Evolutionary conservation across 2,797 vertebrate genomes (phyloP), one percentile per base, ranked within the genome.

Genomic region (Microhierax caerulescens): DNA sequence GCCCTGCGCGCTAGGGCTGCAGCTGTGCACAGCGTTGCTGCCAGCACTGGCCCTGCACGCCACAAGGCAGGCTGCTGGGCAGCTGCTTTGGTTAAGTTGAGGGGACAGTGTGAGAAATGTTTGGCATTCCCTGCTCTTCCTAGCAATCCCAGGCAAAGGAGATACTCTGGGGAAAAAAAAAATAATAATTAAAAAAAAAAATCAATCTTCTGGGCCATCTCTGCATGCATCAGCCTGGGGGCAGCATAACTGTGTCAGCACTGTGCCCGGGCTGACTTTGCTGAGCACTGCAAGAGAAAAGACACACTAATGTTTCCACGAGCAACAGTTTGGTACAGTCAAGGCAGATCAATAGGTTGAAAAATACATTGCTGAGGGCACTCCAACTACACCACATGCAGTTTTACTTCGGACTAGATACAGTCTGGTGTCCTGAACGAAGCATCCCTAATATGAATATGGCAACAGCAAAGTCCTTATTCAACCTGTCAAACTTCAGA

Each of bases 291-390:
- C 54, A 64, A 25, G 51, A 87, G 57, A 48, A 59, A 87, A 68
- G 27, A 45, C 36, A 37, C 1, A 1, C 4, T 11, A 6, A 57
- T 10, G 11, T 43, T 74, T 61, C 41, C 23, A 30, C 0, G 0
- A 67, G 23, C 34, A 47, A 30, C 27, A 63, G 27, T 41, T 61
- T 56, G n/a, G 45, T 27, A 60, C n/a, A 60, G 12, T 27, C 74
- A 68, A 25, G n/a, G 25, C 20, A 79, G 53, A 64, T 48, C 74
- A 60, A 5, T 1, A 61, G 7, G 13, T 7, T 54, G 48, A 78
- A 48, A 39, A 63, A 63, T 10, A 18, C 9, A 0, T 27, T 61
- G 34, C 24, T 64, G 51, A 7, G 11, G 13, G 4, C 32, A 47
- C 30, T 59, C 34, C 53, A 43, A 41, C 22, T 24, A 11, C 11